Evolutionary conservation across 1,140 invertebrate genomes (phyloP), one percentile per base, ranked within the genome.

Genomic region (Rhagoletis zephyria): DNA sequence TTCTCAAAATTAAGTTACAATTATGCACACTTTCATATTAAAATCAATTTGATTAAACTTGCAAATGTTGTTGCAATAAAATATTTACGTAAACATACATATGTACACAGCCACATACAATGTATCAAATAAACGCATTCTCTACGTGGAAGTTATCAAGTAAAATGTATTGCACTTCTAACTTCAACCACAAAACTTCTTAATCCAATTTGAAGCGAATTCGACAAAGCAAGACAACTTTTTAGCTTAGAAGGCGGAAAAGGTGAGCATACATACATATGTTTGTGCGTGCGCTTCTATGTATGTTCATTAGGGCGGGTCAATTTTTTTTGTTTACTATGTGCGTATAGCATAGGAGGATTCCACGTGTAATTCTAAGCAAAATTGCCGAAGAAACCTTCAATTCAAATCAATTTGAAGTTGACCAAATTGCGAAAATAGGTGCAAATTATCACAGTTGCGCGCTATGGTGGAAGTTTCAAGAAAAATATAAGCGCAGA

Each of bases 171-270:
- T 81, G n/a, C 56, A 45, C 67, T 70, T 42, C 74, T 56, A 81
- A 81, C 45, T 56, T 81, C 74, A 81, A 81, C 74, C 74, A 42
- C 74, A 81, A 81, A 81, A 81, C 74, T 56, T 48, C 48, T 56
- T 56, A 81, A 81, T 81, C 74, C 74, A 81, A 56, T 81, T 81
- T 81, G n/a, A 56, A n/a, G 51, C 48, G 48, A 81, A 56, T 81
- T 59, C 74, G 74, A 81, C 7, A 56, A 81, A 81, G 74, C 48
- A 56, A 19, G n/a, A 81, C 9, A 81, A 56, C 74, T 81, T 81
- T 81, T 59, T 2, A 19, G 74, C 19, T 81, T 81, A 81, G 51
- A 19, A 59, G 48, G 48, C n/a, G 74, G 48, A 51, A 81, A 30
- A 51, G 70, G 30, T 19, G 9, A 16, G 74, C 74, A 81, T 0